Evolutionary conservation across 1,140 invertebrate species (phyloP), one percentile per base, ranked within the genome.

Genomic region (Drosophila suzukii): DNA sequence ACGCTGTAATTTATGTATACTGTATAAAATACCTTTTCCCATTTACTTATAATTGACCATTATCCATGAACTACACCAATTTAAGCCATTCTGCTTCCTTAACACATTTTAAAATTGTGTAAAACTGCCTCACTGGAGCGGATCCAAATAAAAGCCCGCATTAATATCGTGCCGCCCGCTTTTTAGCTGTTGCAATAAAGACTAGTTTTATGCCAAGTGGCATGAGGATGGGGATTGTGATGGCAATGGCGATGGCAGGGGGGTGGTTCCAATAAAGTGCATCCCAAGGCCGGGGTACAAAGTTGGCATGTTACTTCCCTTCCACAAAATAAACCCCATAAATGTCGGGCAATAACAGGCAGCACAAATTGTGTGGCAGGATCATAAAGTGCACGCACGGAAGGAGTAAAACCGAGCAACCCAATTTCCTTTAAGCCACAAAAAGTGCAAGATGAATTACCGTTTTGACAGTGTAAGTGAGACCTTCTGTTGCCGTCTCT

Each of bases 391-490:
- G 65, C 65, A 68, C 65, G 61, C 57, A 36, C 46, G 32, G 27
- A 46, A 58, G 12, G 7, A 47, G 43, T 20, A 47, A 34, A 34
- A 59, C 13, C 55, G 53, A 43, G 68, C 68, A 72, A 58, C 66
- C 66, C 55, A 72, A 72, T 71, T 72, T 72, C 65, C 63, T 58
- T 50, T 43, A 30, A 71, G 54, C 51, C 65, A 72, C 65, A 50
- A 50, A 72, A 72, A 72, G 68, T 72, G 66, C 68, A 72, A 58
- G 68, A 71, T 71, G 68, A 58, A 71, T 71, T 71, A 57, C 43
- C 41, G 47, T 56, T 70, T 68, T 46, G 55, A 49, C 61, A 38
- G 13, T 54, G 13, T 53, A 30, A 54, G 46, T 30, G 30, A 34
- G 32, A 10, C 7, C 7, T 1, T 34, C 5, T n/a, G 6, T n/a